A percentile compares a stretch with the other conserved stretches of the same genome.
Conservation (phyloP, 2,797 vertebrate genomes). For the Heliangelus exortis region DNA sequence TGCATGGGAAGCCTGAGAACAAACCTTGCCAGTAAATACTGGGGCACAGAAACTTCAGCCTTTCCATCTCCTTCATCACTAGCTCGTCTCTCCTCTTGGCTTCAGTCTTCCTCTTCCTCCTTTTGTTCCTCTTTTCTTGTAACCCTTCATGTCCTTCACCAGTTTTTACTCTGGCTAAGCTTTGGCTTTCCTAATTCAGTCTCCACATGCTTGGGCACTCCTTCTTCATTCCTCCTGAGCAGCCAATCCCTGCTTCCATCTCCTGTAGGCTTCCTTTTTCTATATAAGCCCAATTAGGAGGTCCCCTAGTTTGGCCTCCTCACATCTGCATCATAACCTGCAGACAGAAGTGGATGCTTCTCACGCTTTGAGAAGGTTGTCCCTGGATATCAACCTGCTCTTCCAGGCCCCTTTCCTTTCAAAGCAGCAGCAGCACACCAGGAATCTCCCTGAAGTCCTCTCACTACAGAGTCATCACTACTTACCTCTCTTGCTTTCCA, state of each 20-base stretch:
- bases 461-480: neutral
- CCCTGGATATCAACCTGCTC: neutral
- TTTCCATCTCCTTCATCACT: neutral
- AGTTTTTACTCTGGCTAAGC: neutral
- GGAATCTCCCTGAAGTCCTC: neutral
- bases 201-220: neutral
- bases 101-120: neutral
- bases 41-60: neutral
- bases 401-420: neutral
- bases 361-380: neutral
- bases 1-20: neutral
- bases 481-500: neutral
- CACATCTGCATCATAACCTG: neutral
- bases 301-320: neutral
- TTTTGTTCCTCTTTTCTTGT: neutral
- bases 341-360: neutral
- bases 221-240: neutral
- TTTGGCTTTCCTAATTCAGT: neutral
- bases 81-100: neutral
- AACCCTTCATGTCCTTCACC: neutral
- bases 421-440: neutral
- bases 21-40: neutral
- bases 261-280: neutral
- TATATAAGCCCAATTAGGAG: neutral
- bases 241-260: neutral